Evolutionary conservation across 1,140 invertebrate genomes (phyloP), one percentile per base, ranked within the genome.

Genomic region (Matsumurasca onukii): DNA sequence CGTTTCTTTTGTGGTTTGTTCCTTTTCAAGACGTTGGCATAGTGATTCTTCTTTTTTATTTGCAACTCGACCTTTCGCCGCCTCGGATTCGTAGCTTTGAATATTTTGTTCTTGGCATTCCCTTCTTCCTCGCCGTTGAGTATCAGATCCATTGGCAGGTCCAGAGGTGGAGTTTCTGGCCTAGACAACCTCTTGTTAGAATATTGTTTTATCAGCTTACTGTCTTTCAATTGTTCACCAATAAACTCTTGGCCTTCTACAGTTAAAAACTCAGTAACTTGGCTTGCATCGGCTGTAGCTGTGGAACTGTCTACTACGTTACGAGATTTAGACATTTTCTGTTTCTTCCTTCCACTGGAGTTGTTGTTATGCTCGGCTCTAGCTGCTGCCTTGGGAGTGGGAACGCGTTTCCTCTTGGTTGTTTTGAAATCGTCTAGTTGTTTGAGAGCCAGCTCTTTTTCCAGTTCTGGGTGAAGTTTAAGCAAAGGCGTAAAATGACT

Each of bases 391-490:
- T n/a, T n/a, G n/a, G n/a, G n/a, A n/a, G n/a, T n/a, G n/a, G n/a
- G n/a, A n/a, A n/a, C n/a, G n/a, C n/a, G n/a, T n/a, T n/a, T n/a
- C n/a, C n/a, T n/a, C n/a, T n/a, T n/a, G n/a, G n/a, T n/a, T n/a
- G n/a, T 31, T 73, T 68, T 77, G 20, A 84, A 73, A 68, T 84
- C 83, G 15, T 80, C 73, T 13, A 84, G 73, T 66, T 85, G 83
- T 66, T 85, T 83, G 31, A 84, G 72, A 15, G 83, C 83, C 15
- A 85, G 69, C 75, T 84, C 79, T 57, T 81, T 78, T 76, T 84
- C 82, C 5, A 79, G 65, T 15, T 77, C 68, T 2, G 81, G 80
- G 70, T 81, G 78, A 15, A 80, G 71, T 73, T 82, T 81, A 2
- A 72, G 63, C 20, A 70, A 69, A 25, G 68, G 71, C 3, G 55